Conservation (phyloP, 1,140 invertebrate genomes). For the Penaeus indicus region DNA sequence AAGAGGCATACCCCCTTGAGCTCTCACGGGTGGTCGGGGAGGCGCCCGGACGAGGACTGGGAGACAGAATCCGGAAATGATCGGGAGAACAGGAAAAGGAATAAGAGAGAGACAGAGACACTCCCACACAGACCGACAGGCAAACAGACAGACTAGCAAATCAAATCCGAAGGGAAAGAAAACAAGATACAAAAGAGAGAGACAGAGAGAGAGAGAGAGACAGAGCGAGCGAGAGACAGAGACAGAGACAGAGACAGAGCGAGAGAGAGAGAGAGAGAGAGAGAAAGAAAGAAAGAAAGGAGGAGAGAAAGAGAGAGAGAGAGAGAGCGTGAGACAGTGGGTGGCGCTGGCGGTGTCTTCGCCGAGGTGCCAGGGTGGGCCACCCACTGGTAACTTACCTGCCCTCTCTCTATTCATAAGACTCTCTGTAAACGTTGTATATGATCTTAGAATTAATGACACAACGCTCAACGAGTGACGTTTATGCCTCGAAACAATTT, state of each 20-base stretch:
- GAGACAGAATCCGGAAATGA: no score
- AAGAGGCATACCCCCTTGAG: no score
- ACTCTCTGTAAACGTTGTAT: conserved; percentile 60
- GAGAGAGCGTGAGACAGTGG: neutral
- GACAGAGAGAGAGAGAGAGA: neutral
- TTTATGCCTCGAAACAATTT: conserved; percentile 53
- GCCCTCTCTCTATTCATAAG: conserved; percentile 59
- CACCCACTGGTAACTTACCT: conserved; percentile 37
- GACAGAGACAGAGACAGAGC: no score
- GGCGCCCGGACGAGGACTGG: no score
- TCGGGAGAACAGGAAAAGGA: no score
- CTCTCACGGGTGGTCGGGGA: no score
- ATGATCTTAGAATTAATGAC: conserved; percentile 62
- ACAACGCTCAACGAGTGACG: conserved; percentile 38
- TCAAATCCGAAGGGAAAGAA: neutral
- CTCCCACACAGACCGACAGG: no score
- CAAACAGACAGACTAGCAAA: neutral
- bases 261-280: no score
- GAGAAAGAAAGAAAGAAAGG: no score
- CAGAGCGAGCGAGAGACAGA: neutral
- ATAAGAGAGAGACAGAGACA: neutral
- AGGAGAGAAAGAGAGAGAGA: neutral
- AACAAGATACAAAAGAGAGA: neutral
- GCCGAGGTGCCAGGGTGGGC: conserved; percentile 14
- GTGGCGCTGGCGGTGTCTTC: no score